Evolutionary conservation across 2,113 vertebrate genomes (phyloP).

Genomic region (Rhadina sibilatrix): DNA sequence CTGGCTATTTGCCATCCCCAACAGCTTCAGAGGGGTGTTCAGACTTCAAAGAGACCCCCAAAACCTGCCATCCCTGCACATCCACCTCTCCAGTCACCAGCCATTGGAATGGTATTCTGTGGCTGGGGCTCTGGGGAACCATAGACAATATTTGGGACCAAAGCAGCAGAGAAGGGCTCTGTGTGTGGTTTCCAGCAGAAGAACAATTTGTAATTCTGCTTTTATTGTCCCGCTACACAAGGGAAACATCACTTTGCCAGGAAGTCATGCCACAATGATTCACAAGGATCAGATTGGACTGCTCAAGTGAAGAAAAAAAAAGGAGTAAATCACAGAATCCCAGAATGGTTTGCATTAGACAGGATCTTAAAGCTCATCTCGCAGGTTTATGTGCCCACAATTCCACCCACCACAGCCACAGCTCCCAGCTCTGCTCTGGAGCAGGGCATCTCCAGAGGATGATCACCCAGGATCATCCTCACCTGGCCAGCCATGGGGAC

Average conservation of each 20-base stretch:
- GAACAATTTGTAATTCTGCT: neutral
- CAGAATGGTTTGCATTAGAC: neutral
- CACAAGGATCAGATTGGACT: neutral
- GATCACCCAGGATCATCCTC: neutral
- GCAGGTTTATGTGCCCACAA: neutral
- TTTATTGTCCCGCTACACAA: neutral
- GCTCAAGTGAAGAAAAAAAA: neutral
- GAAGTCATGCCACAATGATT: neutral
- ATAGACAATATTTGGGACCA: neutral
- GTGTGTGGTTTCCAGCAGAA: neutral
- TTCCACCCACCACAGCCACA: neutral
- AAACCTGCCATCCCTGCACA: neutral
- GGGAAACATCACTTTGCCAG: neutral
- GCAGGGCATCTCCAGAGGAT: neutral
- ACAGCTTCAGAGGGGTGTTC: neutral
- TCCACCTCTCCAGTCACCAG: accelerated
- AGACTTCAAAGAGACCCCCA: neutral
- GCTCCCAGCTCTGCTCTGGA: neutral
- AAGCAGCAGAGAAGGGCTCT: neutral
- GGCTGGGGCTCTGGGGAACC: neutral
- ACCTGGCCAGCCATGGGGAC: accelerated
- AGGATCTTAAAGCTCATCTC: neutral
- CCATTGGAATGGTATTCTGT: accelerated
- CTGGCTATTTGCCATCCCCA: neutral
- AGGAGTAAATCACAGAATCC: neutral